Evolutionary conservation across 2,797 vertebrate genomes (phyloP).

Genomic region (Helostoma temminkii): DNA sequence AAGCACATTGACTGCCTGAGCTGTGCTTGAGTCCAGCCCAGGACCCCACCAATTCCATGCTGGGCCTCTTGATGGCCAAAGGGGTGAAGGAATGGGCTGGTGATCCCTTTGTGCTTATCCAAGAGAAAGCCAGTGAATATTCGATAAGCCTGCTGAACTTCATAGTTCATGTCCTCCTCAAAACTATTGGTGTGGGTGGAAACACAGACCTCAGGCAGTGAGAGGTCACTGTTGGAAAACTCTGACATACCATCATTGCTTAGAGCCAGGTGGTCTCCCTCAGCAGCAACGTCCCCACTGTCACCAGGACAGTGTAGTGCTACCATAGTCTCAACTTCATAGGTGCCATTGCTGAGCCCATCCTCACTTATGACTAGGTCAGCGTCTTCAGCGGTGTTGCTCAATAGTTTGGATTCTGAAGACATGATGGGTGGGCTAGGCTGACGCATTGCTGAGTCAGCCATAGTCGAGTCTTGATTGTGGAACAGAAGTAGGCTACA

Average conservation of each 20-base stretch:
- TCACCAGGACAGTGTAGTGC: slow-evolving; percentile 50
- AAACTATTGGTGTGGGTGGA: slow-evolving; percentile 69
- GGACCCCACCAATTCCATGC: slow-evolving; percentile 62
- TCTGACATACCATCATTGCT: slow-evolving; percentile 70
- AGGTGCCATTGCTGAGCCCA: slow-evolving; percentile 68
- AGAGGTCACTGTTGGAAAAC: slow-evolving; percentile 77
- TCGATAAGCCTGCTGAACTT: slow-evolving; percentile 92
- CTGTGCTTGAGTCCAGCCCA: slow-evolving; percentile 62
- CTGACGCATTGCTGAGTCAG: slow-evolving; percentile 37
- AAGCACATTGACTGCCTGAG: slow-evolving; percentile 86
- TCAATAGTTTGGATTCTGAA: slow-evolving; percentile 58
- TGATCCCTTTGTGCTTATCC: slow-evolving; percentile 91
- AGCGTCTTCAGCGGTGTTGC: slow-evolving; percentile 43
- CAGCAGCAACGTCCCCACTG: slow-evolving; percentile 36
- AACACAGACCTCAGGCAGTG: slow-evolving; percentile 79
- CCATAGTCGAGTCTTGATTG: slow-evolving; percentile 41
- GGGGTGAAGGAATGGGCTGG: slow-evolving; percentile 82
- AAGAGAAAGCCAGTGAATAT: slow-evolving; percentile 92
- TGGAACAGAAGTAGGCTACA: slow-evolving; percentile 40
- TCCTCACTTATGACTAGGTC: slow-evolving; percentile 47
- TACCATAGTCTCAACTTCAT: slow-evolving; percentile 58
- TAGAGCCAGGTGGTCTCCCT: slow-evolving; percentile 43
- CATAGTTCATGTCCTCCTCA: slow-evolving; percentile 87
- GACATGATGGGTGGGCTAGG: slow-evolving; percentile 41
- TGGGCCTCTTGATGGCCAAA: slow-evolving; percentile 69